Percentiles rank a stretch among this genome's conserved stretches.
These are phyloP conservation scores for Procavia capensis DNA, from an alignment of 2,113 vertebrate genomes.

Conservation along the genomic window DNA sequence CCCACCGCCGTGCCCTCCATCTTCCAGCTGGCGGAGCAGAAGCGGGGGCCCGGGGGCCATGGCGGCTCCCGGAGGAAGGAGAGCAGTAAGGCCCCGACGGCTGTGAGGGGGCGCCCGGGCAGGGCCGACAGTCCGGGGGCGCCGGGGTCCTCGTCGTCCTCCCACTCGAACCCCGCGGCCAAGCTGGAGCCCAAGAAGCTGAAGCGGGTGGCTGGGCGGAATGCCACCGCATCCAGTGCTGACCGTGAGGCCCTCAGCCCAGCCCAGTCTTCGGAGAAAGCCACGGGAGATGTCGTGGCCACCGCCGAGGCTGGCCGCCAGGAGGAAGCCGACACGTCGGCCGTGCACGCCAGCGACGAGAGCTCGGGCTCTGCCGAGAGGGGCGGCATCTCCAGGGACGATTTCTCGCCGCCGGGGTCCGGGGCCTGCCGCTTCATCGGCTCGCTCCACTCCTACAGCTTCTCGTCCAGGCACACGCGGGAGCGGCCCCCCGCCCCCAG, in stretches of 20 bases:
- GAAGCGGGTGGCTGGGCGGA: conserved; percentile 74
- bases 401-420: conserved; percentile 85
- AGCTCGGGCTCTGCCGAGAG: neutral
- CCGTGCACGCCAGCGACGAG: conserved; percentile 43
- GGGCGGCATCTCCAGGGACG: conserved; percentile 80
- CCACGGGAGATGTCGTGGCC: conserved; percentile 59
- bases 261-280: conserved; percentile 70
- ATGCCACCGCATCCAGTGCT: neutral
- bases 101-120: conserved; percentile 70
- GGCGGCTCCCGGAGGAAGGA: conserved; percentile 82
- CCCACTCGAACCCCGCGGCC: conserved; percentile 68
- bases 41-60: conserved; percentile 78
- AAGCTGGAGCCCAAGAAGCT: conserved; percentile 77
- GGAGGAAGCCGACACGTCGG: conserved; percentile 3
- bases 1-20: conserved; percentile 90
- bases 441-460: conserved; percentile 91
- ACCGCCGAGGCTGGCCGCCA: neutral
- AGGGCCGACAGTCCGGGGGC: conserved; percentile 73
- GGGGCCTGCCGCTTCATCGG: conserved; percentile 90
- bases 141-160: neutral
- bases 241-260: neutral
- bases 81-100: conserved; percentile 51
- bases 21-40: conserved; percentile 87
- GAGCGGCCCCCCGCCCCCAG: conserved; percentile 84
- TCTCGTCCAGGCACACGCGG: conserved; percentile 87